Conservation (phyloP, 2,797 vertebrate genomes). For the Pygocentrus nattereri region DNA sequence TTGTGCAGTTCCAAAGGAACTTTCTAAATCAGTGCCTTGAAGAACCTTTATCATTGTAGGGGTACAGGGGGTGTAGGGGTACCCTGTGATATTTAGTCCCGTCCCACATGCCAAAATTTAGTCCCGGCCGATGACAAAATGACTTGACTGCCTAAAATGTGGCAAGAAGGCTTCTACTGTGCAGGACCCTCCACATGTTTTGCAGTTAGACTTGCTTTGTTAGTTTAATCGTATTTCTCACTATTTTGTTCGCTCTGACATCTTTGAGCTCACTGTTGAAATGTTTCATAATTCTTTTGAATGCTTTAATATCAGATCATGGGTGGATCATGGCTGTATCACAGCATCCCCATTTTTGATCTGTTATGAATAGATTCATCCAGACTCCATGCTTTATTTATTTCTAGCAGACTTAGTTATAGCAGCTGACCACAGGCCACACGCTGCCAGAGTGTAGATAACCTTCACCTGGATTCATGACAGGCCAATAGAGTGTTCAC, state of each 20-base stretch:
- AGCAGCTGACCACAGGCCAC: background rate
- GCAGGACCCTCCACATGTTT: background rate
- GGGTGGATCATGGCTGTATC: background rate
- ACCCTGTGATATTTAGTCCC: no score
- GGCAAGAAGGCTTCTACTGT: background rate
- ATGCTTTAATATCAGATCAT: background rate
- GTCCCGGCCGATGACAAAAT: background rate
- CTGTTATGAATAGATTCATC: background rate
- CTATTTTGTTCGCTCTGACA: background rate
- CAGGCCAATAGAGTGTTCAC: constrained; percentile 34
- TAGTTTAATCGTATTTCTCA: background rate
- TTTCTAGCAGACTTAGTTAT: background rate
- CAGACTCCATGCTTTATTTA: background rate
- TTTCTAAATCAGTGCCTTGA: no score
- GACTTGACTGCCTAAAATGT: background rate
- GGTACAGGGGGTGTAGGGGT: no score
- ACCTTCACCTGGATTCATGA: constrained; percentile 28
- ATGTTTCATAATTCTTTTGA: background rate
- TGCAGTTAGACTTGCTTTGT: background rate
- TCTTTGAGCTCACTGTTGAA: background rate
- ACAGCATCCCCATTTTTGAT: background rate
- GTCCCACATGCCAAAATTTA: no score
- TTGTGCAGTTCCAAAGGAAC: no score
- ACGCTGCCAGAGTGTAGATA: background rate
- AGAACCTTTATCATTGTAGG: no score